A percentile compares a stretch with the other conserved stretches of the same genome.
phyloP scores from a whole-genome alignment of 23 tunicate genomes.

The Diplosoma virens region DNA sequence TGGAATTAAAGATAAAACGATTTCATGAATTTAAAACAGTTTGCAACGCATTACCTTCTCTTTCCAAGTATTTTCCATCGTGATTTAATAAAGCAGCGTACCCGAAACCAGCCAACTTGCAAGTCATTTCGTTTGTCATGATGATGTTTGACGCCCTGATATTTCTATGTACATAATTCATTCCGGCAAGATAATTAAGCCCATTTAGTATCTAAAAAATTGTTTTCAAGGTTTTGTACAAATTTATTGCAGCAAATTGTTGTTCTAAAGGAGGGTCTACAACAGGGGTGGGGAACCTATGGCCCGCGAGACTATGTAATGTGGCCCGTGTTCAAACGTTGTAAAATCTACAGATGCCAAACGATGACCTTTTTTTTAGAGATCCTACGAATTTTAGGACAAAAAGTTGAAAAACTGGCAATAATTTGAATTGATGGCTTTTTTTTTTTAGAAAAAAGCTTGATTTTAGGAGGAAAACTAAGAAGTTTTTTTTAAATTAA shows the following conservation, averaged over 20 bases:
- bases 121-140: background rate
- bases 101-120: constrained; percentile 2
- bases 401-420: no score
- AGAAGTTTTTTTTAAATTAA: no score
- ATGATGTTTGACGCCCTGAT: background rate
- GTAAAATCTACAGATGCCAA: no score
- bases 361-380: no score
- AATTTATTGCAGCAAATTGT: background rate
- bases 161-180: constrained; percentile 9
- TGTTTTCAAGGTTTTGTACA: background rate
- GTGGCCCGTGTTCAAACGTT: no score
- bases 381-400: no score
- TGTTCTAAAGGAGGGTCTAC: background rate
- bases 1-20: no score
- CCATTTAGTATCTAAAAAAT: background rate
- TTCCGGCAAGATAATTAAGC: background rate
- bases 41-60: background rate
- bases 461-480: no score
- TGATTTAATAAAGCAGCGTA: background rate
- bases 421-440: no score
- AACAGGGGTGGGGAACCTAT: background rate
- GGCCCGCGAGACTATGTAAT: no score
- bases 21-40: no score
- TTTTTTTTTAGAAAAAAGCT: no score
- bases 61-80: background rate